Evolutionary conservation across 2,888 invertebrate genomes (phyloP), one percentile per base, ranked within the genome.

Genomic region (Aphrophora alni): DNA sequence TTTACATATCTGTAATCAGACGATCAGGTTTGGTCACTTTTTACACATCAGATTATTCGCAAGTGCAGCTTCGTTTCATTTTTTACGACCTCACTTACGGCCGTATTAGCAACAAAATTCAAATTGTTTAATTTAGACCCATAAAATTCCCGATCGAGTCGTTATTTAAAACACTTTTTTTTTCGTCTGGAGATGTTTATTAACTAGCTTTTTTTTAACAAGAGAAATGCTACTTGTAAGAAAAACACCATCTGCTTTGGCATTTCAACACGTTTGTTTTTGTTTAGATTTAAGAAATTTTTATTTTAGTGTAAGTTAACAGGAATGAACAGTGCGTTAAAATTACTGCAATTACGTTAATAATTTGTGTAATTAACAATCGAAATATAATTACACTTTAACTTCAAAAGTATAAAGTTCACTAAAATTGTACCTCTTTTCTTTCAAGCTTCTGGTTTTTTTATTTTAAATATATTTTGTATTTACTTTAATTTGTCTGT

Each of bases 91-190:
- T 59, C 59, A 59, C 59, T 59, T 59, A 59, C 59, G 59, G 59
- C 12, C 59, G 59, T 21, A 59, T 59, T 59, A 59, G 59, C 59
- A n/a, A 21, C 59, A 59, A 59, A 59, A 59, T 59, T 59, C 10
- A 59, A 59, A 59, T 59, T 59, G 59, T 59, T 59, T 59, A 59
- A 59, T 59, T 59, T 59, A 59, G 59, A 14, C 59, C 21, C 59
- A 59, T 59, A 59, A 59, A 59, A 59, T 21, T 59, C 21, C 59
- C 59, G 59, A 21, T 21, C 59, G 21, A 2, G 12, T 59, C 59
- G 59, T 59, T 59, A 59, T 59, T 59, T 59, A 59, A 59, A 59
- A 59, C 59, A 59, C 59, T 59, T 59, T 44, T 44, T 59, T 59
- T 44, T 44, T 59, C 21, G 59, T 59, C 21, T 21, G 21, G 59